Percentiles rank a stretch among this genome's conserved stretches.
These are phyloP conservation scores for Venustaconcha ellipsiformis DNA, from an alignment of 1,140 invertebrate genomes.

Conservation along the genomic window DNA sequence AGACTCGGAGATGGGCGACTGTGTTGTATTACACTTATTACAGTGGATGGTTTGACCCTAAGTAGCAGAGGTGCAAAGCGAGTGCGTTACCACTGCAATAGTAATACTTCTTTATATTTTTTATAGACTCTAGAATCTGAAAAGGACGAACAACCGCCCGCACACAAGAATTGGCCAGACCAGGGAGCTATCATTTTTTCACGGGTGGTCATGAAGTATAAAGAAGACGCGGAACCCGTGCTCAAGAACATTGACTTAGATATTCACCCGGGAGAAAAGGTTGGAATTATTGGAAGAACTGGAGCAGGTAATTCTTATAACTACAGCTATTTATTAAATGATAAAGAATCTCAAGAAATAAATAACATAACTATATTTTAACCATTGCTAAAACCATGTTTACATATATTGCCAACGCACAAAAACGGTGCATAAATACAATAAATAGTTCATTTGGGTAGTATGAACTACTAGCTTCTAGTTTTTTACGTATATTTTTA, in stretches of 20 bases:
- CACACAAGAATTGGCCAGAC: slow-evolving; percentile 71
- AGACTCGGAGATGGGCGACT: no score
- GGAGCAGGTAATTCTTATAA: slow-evolving; percentile 39
- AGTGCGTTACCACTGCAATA: neutral
- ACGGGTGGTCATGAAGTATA: slow-evolving; percentile 35
- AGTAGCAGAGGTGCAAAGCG: neutral
- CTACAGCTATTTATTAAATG: neutral
- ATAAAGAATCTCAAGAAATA: neutral
- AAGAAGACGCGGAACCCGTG: slow-evolving; percentile 34
- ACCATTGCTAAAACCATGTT: no score
- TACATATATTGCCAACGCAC: no score
- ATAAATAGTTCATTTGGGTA: no score
- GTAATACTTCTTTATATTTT: neutral
- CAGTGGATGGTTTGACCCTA: neutral
- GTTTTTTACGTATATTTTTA: no score
- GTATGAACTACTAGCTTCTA: no score
- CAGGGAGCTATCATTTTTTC: slow-evolving; percentile 62
- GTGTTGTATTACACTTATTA: no score
- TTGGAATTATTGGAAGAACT: slow-evolving; percentile 68
- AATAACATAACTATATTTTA: neutral
- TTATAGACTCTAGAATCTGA: slow-evolving; percentile 54
- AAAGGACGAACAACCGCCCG: slow-evolving; percentile 24
- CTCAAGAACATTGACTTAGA: slow-evolving; percentile 32
- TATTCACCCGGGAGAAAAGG: slow-evolving; percentile 70
- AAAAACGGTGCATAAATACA: no score